Percentiles rank a stretch among this genome's conserved stretches.
These are phyloP conservation scores for Toxotes lorentzi DNA, from an alignment of 2,797 vertebrate genomes.

Conservation along the genomic window DNA sequence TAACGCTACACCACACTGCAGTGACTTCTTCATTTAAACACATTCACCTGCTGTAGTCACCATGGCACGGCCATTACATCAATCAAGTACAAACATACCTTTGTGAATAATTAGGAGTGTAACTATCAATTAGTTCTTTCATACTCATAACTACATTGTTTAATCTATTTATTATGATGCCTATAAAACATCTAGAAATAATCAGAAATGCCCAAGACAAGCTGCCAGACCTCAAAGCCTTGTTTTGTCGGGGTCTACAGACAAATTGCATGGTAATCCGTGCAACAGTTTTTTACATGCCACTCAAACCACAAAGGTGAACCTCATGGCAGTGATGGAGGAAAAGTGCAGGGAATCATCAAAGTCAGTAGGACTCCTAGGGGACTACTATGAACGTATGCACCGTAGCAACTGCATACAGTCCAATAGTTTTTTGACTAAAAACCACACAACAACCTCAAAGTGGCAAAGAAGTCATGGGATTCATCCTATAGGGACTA, in stretches of 20 bases:
- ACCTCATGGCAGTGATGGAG: background rate
- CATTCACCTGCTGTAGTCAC: background rate
- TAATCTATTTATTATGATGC: background rate
- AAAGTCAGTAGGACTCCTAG: background rate
- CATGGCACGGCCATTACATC: too few relatives aligned
- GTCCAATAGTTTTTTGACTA: too few relatives aligned
- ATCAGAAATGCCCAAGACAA: too few relatives aligned
- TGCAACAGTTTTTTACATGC: too few relatives aligned
- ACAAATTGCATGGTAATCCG: too few relatives aligned
- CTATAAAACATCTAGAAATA: too few relatives aligned
- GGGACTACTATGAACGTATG: background rate
- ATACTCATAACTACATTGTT: background rate
- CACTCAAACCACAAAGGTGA: too few relatives aligned
- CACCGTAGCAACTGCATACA: too few relatives aligned
- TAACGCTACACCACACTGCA: background rate
- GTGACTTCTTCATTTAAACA: background rate
- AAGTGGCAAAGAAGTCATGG: too few relatives aligned
- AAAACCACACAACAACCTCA: too few relatives aligned
- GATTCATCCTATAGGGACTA: background rate
- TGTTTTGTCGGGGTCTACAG: background rate
- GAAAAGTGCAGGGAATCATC: background rate
- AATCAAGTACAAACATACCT: background rate
- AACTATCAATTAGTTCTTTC: too few relatives aligned
- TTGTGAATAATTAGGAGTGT: background rate
- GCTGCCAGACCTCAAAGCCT: background rate